Base-by-base conservation (phyloP, 2,113 vertebrate species). In the Catharus bicknelli region DNA sequence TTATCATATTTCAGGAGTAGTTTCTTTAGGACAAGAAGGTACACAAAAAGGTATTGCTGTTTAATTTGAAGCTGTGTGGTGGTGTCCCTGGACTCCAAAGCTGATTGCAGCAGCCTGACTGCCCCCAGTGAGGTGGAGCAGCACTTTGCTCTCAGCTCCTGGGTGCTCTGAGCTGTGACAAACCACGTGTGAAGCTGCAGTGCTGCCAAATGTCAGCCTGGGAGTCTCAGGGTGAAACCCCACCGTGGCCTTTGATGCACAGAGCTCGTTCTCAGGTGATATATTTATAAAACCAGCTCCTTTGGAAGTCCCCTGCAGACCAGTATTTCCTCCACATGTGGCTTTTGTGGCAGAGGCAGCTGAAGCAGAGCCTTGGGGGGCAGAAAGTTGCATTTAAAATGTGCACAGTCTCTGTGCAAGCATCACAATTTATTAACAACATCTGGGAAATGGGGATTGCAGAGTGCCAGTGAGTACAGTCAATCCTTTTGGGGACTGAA, bases 211-310 rank as follows among this genome's bases (percentile, higher is more conserved):
- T 26, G 17, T n/a, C 34, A 27, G 0, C 27, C 29, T 62, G 26
- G 1, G 20, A 5, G 3, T 7, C 86, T 67, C 22, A 4, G 4
- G 9, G 32, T 61, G 17, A 53, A 59, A 8, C 55, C 40, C 32
- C 40, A 7, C 19, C 0, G 0, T 18, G 34, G 47, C 61, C 8
- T 16, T 43, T 0, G 3, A 4, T 51, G 70, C 83, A 32, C 36
- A 10, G 0, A 79, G 27, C 58, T 75, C 36, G 7, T 83, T 93
- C 61, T 69, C 83, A 75, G 76, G 64, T 91, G 72, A 42, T 16
- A 9, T 2, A 47, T 61, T 29, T 58, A 38, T 21, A 55, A 30
- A 70, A 64, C 20, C n/a, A 51, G 38, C 83, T 90, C 32, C 0
- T 70, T 27, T 4, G 61, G 82, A 93, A 94, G 57, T 50, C 58